phyloP scores from a whole-genome alignment of 2,797 vertebrate genomes.

The Sebastiscus tertius region DNA sequence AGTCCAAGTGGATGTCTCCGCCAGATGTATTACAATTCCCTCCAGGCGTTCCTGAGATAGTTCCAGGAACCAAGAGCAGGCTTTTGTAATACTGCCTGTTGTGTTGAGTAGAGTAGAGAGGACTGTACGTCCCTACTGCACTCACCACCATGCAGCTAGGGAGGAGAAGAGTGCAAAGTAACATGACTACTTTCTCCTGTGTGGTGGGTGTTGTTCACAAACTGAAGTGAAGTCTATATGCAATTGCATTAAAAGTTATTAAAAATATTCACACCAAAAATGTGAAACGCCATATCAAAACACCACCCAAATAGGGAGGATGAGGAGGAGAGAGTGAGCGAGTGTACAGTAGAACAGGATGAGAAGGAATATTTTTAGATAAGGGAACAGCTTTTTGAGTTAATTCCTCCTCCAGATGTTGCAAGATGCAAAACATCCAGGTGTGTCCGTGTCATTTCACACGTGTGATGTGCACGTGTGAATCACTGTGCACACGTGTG shows the following conservation, averaged over 20 bases:
- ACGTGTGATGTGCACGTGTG: background rate
- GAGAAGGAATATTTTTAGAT: background rate
- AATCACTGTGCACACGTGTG: background rate
- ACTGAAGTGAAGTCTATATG: background rate
- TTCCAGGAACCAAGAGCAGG: background rate
- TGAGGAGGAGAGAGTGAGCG: background rate
- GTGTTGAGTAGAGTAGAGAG: background rate
- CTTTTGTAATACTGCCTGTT: background rate
- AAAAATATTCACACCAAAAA: background rate
- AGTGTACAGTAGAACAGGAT: background rate
- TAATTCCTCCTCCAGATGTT: constrained; percentile 13
- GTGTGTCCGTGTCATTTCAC: background rate
- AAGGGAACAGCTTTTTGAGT: constrained; percentile 1
- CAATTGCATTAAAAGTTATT: background rate
- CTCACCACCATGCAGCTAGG: background rate
- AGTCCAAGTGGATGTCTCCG: no score
- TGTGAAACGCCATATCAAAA: background rate
- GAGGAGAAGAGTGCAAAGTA: background rate
- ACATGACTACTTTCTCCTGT: background rate
- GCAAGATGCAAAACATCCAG: background rate
- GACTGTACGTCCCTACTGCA: background rate
- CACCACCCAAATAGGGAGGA: background rate
- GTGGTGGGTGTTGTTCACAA: background rate
- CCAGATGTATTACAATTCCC: no score
- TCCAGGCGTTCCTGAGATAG: background rate